Evolutionary conservation across 2,113 vertebrate genomes (phyloP).

Genomic region (Mixornis gularis): DNA sequence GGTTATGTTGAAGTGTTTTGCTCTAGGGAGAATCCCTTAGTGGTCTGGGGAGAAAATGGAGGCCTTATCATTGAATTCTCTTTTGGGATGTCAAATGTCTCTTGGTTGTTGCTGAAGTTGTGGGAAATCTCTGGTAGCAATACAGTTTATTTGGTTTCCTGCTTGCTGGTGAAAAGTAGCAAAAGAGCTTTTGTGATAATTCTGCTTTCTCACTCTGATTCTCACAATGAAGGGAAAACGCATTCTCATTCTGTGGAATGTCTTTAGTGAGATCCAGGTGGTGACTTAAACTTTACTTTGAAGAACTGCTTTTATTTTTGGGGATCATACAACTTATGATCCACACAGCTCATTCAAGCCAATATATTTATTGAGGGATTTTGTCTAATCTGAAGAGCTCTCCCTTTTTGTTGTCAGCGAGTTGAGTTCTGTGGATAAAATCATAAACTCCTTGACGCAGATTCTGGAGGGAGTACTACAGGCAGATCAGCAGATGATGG

Average conservation of each 20-base stretch:
- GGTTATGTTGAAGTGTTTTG: background rate
- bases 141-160: background rate
- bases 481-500: slow-evolving; percentile 89
- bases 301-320: background rate
- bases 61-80: background rate
- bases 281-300: background rate
- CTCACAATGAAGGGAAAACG: background rate
- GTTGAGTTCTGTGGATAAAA: slow-evolving; percentile 82
- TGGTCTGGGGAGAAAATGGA: background rate
- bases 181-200: background rate
- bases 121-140: background rate
- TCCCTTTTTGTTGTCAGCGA: slow-evolving; percentile 72
- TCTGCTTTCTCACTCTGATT: background rate
- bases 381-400: slow-evolving; percentile 38
- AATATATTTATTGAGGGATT: background rate
- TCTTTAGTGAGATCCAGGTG: background rate
- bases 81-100: background rate
- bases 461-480: slow-evolving; percentile 91
- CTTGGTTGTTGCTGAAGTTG: background rate
- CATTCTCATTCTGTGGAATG: background rate
- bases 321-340: background rate
- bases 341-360: background rate
- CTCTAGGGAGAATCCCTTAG: background rate
- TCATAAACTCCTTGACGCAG: slow-evolving; percentile 84
- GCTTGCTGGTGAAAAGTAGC: background rate